Conservation (phyloP, 2,113 vertebrate species). For the Suricata suricatta region DNA sequence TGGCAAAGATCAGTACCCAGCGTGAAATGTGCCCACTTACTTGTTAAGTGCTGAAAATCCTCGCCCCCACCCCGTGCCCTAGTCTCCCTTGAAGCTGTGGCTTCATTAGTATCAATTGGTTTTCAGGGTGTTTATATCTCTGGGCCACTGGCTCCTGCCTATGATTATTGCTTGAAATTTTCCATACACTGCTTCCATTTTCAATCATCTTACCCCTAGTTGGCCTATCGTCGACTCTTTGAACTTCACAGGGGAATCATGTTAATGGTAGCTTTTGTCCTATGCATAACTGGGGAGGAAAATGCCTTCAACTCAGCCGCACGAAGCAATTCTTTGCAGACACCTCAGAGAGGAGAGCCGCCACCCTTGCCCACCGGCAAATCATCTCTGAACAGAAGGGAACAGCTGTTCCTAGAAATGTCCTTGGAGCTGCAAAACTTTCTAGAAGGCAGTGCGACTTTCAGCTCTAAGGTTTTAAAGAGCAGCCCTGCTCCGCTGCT, state of each 20-base stretch:
- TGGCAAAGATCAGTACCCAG: conserved; percentile 55
- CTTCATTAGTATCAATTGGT: conserved; percentile 61
- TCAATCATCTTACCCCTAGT: conserved; percentile 11
- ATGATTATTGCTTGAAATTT: conserved; percentile 47
- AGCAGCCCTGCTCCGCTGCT: accelerated
- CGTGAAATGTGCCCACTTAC: conserved; percentile 1
- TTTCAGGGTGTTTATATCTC: conserved; percentile 50
- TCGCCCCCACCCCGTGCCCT: conserved; percentile 3
- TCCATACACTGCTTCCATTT: conserved; percentile 7
- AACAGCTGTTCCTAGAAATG: not conserved
- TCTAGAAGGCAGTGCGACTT: not conserved
- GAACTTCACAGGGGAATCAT: not conserved
- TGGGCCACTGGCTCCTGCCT: conserved; percentile 38
- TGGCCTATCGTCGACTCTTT: conserved; percentile 22
- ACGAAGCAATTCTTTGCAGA: not conserved
- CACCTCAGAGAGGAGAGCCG: not conserved
- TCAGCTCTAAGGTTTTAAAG: not conserved
- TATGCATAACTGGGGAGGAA: not conserved
- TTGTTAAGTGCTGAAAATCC: conserved; percentile 55
- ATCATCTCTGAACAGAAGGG: not conserved
- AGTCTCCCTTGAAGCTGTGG: not conserved
- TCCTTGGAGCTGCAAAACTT: not conserved
- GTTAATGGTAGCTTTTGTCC: conserved; percentile 27
- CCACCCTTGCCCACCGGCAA: not conserved
- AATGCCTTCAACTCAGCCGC: not conserved